These are phyloP conservation scores for Donacobius atricapilla DNA, from an alignment of 2,113 vertebrate species.

Conservation along the genomic window DNA sequence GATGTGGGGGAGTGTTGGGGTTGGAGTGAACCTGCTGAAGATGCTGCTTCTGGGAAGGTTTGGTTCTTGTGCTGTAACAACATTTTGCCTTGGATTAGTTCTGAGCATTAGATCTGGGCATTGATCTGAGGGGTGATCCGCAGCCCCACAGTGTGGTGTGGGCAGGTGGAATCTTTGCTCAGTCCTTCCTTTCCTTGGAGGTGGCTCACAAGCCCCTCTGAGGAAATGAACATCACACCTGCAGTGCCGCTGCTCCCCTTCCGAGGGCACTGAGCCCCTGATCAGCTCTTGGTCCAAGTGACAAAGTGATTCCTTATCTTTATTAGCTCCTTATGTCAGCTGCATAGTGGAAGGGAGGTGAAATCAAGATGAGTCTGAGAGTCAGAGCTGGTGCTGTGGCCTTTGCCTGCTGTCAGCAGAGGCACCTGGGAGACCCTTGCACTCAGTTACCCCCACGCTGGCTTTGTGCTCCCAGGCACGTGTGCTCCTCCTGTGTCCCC, in stretches of 20 bases:
- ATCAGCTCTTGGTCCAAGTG: not conserved
- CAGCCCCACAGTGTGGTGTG: fast-evolving
- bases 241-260: not conserved
- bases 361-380: not conserved
- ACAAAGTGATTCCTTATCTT: not conserved
- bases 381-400: not conserved
- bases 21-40: not conserved
- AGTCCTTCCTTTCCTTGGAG: not conserved
- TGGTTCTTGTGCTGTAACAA: not conserved
- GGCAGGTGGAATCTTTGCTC: not conserved
- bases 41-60: not conserved
- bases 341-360: not conserved
- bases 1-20: not conserved
- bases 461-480: not conserved
- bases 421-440: not conserved
- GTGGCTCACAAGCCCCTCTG: not conserved
- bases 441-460: fast-evolving
- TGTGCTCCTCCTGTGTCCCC: not conserved
- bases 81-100: not conserved
- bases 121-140: not conserved
- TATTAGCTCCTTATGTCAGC: not conserved
- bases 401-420: not conserved
- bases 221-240: not conserved
- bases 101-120: not conserved
- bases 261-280: not conserved